Percentiles rank a stretch among this genome's conserved stretches.
These are phyloP conservation scores for Ammodytes dubius DNA, from an alignment of 2,113 vertebrate species.

Conservation along the genomic window DNA sequence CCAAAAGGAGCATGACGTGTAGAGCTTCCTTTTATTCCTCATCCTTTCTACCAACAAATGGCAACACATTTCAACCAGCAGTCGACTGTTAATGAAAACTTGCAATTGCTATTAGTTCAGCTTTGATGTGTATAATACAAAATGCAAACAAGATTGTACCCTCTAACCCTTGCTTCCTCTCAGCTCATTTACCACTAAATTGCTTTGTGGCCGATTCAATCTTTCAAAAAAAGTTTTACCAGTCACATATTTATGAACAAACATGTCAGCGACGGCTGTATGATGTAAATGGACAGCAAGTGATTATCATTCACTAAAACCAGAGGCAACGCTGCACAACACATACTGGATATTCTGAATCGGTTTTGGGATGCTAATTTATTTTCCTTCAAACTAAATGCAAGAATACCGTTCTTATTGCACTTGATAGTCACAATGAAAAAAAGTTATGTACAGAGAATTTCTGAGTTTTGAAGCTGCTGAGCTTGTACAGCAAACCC, in stretches of 20 bases:
- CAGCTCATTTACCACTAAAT: conserved; percentile 43
- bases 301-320: conserved; percentile 14
- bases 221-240: conserved; percentile 23
- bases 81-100: conserved; percentile 40
- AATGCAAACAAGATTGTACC: conserved; percentile 45
- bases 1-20: conserved; percentile 17
- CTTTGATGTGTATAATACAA: conserved; percentile 50
- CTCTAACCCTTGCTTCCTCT: conserved; percentile 19
- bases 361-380: conserved; percentile 7
- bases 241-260: conserved; percentile 48
- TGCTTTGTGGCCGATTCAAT: conserved; percentile 34
- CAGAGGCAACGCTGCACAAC: background rate
- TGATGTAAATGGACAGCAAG: conserved; percentile 5
- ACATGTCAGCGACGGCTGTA: conserved; percentile 4
- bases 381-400: background rate
- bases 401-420: background rate
- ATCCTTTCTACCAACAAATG: conserved; percentile 29
- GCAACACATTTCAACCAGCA: conserved; percentile 24
- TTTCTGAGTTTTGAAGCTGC: background rate
- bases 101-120: conserved; percentile 30
- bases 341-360: conserved; percentile 13
- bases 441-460: background rate
- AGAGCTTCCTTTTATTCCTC: conserved; percentile 25
- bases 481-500: conserved; percentile 5
- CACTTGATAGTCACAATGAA: background rate